phyloP scores from a whole-genome alignment of 2,888 invertebrate species.

The Leptinotarsa haldemani region DNA sequence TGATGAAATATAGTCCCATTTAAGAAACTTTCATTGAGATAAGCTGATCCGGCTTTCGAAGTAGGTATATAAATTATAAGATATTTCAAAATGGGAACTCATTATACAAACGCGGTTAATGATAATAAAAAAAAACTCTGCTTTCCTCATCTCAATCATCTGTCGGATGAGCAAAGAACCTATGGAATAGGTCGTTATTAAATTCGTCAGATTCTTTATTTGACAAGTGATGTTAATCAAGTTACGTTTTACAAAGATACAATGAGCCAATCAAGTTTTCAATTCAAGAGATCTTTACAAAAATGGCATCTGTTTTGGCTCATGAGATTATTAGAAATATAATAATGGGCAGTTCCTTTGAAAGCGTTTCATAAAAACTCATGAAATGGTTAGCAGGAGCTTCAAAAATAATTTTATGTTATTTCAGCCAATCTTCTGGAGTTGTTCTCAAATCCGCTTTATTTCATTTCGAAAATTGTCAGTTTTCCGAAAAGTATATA shows the following conservation, averaged over 20 bases:
- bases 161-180: background rate
- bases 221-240: background rate
- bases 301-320: background rate
- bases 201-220: no score
- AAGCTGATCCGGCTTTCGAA: background rate
- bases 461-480: no score
- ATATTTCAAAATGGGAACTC: background rate
- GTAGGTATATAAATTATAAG: background rate
- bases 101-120: constrained; percentile 4
- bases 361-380: no score
- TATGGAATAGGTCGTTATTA: background rate
- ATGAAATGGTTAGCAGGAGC: no score
- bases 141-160: constrained; percentile 3
- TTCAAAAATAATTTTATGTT: no score
- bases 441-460: no score
- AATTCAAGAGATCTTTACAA: no score
- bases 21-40: background rate
- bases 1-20: background rate
- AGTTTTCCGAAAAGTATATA: no score
- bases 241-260: background rate
- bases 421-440: no score
- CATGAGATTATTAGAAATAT: background rate
- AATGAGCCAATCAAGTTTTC: no score
- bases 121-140: background rate
- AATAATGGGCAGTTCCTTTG: background rate